phyloP scores from a whole-genome alignment of 1,140 invertebrate genomes.

The Drosophila nigrodunni region DNA sequence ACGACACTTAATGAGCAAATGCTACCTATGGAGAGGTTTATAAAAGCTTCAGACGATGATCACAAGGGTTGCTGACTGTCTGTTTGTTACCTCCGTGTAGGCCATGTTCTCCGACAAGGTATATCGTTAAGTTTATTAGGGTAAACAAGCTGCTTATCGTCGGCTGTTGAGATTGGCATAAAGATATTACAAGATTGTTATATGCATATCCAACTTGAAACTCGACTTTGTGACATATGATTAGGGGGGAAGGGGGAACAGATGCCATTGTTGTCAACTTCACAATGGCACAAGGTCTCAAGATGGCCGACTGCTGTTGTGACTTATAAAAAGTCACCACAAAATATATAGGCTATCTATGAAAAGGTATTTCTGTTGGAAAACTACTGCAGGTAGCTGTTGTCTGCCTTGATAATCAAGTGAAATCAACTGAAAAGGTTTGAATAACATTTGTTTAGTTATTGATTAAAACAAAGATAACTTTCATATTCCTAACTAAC shows the following conservation, averaged over 20 bases:
- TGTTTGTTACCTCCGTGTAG: not conserved
- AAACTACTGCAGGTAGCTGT: not conserved
- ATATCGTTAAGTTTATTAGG: conserved; percentile 46
- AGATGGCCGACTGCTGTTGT: conserved; percentile 10
- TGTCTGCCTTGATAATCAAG: too few relatives aligned
- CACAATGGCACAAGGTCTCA: conserved; percentile 13
- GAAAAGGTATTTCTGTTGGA: not conserved
- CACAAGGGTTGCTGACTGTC: conserved; percentile 7
- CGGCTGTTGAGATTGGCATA: conserved; percentile 36
- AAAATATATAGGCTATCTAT: not conserved
- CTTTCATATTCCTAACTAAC: too few relatives aligned
- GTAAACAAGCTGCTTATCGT: conserved; percentile 54
- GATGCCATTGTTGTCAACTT: conserved; percentile 15
- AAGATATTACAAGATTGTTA: conserved; percentile 38
- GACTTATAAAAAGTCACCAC: conserved; percentile 2
- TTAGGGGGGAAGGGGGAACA: not conserved
- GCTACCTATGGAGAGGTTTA: conserved; percentile 43
- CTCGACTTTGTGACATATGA: conserved; percentile 25
- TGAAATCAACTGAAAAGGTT: too few relatives aligned
- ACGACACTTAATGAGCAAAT: conserved; percentile 51
- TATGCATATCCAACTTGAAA: not conserved
- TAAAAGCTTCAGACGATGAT: conserved; percentile 20
- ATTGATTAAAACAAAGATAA: too few relatives aligned
- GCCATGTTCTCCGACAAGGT: conserved; percentile 18
- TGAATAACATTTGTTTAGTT: too few relatives aligned